Evolutionary conservation across 2,888 invertebrate genomes (phyloP), one percentile per base, ranked within the genome.

Genomic region (Acheta domesticus): DNA sequence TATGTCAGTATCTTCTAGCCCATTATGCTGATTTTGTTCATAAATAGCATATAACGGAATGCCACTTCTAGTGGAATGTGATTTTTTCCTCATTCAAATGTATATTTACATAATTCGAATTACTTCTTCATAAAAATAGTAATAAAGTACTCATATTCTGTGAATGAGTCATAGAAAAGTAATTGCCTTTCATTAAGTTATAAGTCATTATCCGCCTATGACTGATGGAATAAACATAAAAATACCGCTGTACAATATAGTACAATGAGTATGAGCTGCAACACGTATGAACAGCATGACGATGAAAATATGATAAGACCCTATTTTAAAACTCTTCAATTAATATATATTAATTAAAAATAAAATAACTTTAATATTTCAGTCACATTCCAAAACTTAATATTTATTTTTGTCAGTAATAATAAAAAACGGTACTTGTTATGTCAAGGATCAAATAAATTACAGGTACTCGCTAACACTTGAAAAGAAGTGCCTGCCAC

Each of bases 61-160:
- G 80, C 79, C 62, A 77, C 76, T 62, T 50, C 36, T 76, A 75
- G 73, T 78, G 81, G 81, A 81, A 81, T 81, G 81, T 78, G 62
- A 62, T 62, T 11, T n/a, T 62, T n/a, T 62, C 12, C n/a, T 62
- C 36, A 36, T 36, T 5, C 36, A 36, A 36, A 62, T 62, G n/a
- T 62, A 62, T 62, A 62, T 62, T 62, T 62, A 62, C 62, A 62
- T 62, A 62, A n/a, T 62, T 62, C 3, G 8, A 80, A 19, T 20
- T 3, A 36, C 62, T 78, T 73, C 14, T 79, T 49, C 77, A 16
- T 76, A 79, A 48, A 76, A 76, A 62, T 14, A 62, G 36, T 5
- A 36, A 36, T 5, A n/a, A 62, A 62, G 62, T 62, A 62, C 62
- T 62, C 36, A 36, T 36, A 5, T 36, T 36, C 36, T 36, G 36